These are phyloP conservation scores for Eurytoma californica DNA, from an alignment of 2,888 invertebrate species.

Conservation along the genomic window DNA sequence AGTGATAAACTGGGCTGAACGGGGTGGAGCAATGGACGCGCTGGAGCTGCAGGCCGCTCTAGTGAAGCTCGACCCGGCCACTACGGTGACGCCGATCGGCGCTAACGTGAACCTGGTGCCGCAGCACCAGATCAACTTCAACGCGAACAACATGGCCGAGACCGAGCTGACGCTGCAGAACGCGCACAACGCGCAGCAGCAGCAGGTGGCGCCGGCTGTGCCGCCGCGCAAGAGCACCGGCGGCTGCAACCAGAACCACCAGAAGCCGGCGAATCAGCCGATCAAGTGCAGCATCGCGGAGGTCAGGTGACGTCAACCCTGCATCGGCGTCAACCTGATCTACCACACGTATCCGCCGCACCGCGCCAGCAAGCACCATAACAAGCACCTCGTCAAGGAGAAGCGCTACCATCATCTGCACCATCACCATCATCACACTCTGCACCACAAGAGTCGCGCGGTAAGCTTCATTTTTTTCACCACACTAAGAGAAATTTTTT, in stretches of 20 bases:
- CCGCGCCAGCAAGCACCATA: slow-evolving; percentile 70
- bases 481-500: no score
- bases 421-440: slow-evolving; percentile 70
- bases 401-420: slow-evolving; percentile 70
- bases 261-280: slow-evolving; percentile 59
- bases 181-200: slow-evolving; percentile 52
- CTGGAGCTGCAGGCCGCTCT: slow-evolving; percentile 72
- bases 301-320: slow-evolving; percentile 74
- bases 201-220: slow-evolving; percentile 39
- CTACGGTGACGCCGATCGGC: slow-evolving; percentile 72
- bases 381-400: slow-evolving; percentile 71
- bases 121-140: slow-evolving; percentile 60
- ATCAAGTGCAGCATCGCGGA: slow-evolving; percentile 63
- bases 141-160: slow-evolving; percentile 63
- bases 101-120: slow-evolving; percentile 64
- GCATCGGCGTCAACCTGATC: slow-evolving; percentile 70
- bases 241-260: slow-evolving; percentile 35
- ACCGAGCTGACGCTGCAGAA: slow-evolving; percentile 61
- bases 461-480: slow-evolving; percentile 63
- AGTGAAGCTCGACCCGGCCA: slow-evolving; percentile 72
- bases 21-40: slow-evolving; percentile 67
- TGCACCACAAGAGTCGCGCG: slow-evolving; percentile 71
- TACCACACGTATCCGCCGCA: slow-evolving; percentile 74
- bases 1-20: neutral
- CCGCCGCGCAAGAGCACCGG: slow-evolving; percentile 15